These are phyloP conservation scores for Clarias macrocephalus DNA, from an alignment of 2,113 vertebrate species.

Conservation along the genomic window DNA sequence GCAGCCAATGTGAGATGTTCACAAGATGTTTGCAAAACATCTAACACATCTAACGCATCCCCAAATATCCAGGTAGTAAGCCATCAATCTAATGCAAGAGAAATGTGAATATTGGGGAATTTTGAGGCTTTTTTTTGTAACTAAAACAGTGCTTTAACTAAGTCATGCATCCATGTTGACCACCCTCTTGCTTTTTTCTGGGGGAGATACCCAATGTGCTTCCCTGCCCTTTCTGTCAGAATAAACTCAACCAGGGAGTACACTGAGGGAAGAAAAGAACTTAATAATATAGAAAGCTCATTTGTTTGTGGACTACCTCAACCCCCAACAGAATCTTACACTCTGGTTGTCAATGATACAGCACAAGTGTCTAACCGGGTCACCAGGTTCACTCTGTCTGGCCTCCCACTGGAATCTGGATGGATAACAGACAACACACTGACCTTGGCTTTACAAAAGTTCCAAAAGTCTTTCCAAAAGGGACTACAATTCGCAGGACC, in stretches of 20 bases:
- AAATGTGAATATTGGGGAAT: background rate
- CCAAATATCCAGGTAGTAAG: background rate
- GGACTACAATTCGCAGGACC: background rate
- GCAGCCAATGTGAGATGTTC: background rate
- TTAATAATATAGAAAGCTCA: background rate
- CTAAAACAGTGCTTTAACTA: background rate
- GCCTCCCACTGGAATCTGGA: background rate
- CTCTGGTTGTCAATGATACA: background rate
- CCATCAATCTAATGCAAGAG: background rate
- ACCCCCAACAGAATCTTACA: background rate
- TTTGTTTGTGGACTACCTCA: background rate
- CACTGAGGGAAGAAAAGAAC: background rate
- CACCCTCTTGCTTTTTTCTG: background rate
- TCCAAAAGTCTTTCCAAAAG: background rate
- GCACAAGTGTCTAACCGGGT: background rate
- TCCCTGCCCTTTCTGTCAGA: background rate
- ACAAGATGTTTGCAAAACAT: background rate
- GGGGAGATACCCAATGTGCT: background rate
- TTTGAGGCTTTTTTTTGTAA: background rate
- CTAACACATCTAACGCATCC: background rate
- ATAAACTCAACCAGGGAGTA: background rate
- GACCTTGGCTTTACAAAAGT: background rate
- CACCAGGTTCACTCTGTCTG: background rate
- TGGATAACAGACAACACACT: background rate
- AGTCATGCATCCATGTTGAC: background rate